These are phyloP conservation scores for Stenodema calcarata DNA, from an alignment of 2,888 invertebrate genomes.

Conservation along the genomic window DNA sequence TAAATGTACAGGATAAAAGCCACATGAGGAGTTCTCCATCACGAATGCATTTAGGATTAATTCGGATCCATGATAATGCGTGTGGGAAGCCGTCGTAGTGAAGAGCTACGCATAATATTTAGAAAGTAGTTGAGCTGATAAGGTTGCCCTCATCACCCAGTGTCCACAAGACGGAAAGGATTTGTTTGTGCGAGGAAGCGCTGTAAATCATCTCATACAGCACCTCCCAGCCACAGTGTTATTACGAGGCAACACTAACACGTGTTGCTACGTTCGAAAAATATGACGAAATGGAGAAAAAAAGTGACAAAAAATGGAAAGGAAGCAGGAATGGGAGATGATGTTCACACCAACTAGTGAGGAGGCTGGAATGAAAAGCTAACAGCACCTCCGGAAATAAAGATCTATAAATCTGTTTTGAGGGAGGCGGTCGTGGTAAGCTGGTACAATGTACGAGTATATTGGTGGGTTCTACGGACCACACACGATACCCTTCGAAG, in stretches of 20 bases:
- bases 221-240: not conserved
- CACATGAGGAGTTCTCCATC: too few relatives aligned
- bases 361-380: not conserved
- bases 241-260: not conserved
- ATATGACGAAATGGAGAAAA: not conserved
- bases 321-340: not conserved
- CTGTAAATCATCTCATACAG: not conserved
- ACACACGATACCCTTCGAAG: not conserved
- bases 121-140: not conserved
- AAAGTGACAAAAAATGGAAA: not conserved
- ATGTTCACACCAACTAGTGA: not conserved
- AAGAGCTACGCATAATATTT: too few relatives aligned
- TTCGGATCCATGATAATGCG: too few relatives aligned
- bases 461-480: not conserved
- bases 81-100: too few relatives aligned
- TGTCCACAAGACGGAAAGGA: not conserved
- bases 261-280: not conserved
- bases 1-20: too few relatives aligned
- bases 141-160: not conserved
- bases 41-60: too few relatives aligned
- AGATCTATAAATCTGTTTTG: conserved; percentile 11
- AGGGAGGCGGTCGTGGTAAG: not conserved
- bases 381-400: conserved; percentile 10
- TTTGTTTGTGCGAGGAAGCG: not conserved
- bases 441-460: not conserved